Conservation (phyloP, 2,797 vertebrate genomes). For the Phrynocephalus guinanensis region DNA sequence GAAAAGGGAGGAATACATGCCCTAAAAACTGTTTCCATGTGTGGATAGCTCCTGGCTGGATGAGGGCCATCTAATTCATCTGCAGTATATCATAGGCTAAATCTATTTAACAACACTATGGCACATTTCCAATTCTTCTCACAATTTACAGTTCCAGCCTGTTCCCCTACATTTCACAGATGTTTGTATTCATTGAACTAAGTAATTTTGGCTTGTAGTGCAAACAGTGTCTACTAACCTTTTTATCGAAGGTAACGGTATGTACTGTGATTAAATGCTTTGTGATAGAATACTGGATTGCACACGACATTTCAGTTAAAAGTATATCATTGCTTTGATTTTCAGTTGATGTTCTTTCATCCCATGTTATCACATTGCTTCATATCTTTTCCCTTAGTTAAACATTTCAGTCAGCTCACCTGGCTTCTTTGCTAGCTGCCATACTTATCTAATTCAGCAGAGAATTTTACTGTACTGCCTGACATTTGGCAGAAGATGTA, state of each 20-base stretch:
- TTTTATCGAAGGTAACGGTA: not conserved
- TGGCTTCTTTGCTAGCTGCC: not conserved
- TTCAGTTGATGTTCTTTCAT: not conserved
- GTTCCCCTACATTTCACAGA: not conserved
- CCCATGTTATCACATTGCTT: not conserved
- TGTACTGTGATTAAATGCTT: not conserved
- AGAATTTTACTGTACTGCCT: not conserved
- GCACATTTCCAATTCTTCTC: not conserved
- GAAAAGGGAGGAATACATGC: not conserved
- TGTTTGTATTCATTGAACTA: not conserved
- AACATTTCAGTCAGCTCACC: too few species aligned
- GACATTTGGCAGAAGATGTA: fast-evolving
- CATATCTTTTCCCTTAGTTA: not conserved
- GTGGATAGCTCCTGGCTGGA: not conserved
- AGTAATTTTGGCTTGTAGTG: not conserved
- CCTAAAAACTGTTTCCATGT: not conserved
- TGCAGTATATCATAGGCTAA: constrained; percentile 12
- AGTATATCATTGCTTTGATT: not conserved
- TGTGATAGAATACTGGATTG: not conserved
- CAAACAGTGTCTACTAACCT: not conserved
- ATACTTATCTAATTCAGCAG: not conserved
- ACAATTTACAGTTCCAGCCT: constrained; percentile 3
- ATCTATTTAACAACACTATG: not conserved
- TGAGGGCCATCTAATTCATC: not conserved
- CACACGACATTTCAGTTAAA: not conserved